Evolutionary conservation across 2,113 vertebrate species (phyloP).

Genomic region (Mesitornis unicolor): DNA sequence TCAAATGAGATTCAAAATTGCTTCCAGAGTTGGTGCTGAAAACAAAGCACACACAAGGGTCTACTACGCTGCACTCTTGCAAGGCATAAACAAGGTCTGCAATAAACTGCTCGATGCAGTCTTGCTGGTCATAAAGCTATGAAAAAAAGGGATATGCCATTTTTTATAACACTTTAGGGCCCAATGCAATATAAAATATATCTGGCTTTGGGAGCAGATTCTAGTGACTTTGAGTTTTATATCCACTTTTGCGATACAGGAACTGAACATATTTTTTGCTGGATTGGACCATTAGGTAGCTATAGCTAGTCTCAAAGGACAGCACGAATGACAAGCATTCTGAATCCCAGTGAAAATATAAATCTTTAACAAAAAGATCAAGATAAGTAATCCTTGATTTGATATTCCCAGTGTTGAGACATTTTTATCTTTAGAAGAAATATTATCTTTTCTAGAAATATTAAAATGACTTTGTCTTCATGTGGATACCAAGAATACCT

Average conservation of each 20-base stretch:
- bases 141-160: conserved; percentile 35
- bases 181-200: conserved; percentile 54
- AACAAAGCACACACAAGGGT: conserved; percentile 49
- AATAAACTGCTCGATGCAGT: conserved; percentile 50
- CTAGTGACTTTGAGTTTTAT: conserved; percentile 45
- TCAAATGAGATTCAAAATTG: conserved; percentile 34
- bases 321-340: background rate
- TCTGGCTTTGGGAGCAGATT: conserved; percentile 5
- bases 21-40: conserved; percentile 4
- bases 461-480: background rate
- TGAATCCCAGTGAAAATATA: conserved; percentile 19
- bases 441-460: background rate
- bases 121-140: conserved; percentile 49
- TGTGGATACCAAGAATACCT: background rate
- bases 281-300: conserved; percentile 48
- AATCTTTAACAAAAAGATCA: conserved; percentile 45
- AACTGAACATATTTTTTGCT: conserved; percentile 59
- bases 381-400: conserved; percentile 1
- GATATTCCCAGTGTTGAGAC: background rate
- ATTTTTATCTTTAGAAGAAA: background rate
- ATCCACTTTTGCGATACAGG: background rate
- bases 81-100: conserved; percentile 53
- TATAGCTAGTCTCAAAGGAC: conserved; percentile 27
- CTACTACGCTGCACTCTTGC: conserved; percentile 1
- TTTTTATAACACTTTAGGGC: conserved; percentile 75